Base-by-base conservation (phyloP, 2,888 invertebrate species). In the Thera britannica region DNA sequence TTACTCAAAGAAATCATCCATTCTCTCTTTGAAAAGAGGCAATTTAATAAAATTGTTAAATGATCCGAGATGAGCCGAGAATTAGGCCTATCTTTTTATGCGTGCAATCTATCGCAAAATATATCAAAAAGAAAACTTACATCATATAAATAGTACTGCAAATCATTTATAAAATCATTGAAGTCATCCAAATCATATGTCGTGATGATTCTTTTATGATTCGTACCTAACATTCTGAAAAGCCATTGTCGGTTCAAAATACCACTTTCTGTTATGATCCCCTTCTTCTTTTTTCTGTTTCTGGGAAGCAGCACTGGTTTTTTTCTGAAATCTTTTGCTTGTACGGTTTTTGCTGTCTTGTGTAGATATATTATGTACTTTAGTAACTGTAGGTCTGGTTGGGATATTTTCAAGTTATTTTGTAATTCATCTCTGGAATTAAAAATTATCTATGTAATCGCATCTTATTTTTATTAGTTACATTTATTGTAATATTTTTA, bases 371-470 rank as follows among this genome's bases (percentile, higher is more conserved):
- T 46, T 0, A 79, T 60, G 57, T 89, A 91, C 74, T 87, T 86
- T 2, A 90, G 34, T 0, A 91, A 77, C 58, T 90, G 80, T 1
- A 81, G 8, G 57, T 92, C 90, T 1, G 79, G 75, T 52, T 83
- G 79, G 41, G 88, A 80, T 0, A 90, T 63, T 0, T 66, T 2
- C 4, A 71, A 51, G 0, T 66, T 61, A 0, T 70, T 57, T 62
- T 68, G 60, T 2, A 80, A 34, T 0, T 65, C 46, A 2, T 77
- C 65, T 0, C 90, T 89, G 78, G 77, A 79, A 55, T 49, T 49
- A 4, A 34, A 1, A 36, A 54, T 11, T 5, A 46, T 5, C 1
- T 46, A 11, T 46, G 2, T 6, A n/a, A n/a, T 23, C 23, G 23
- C 23, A 23, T 23, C 23, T 23, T 23, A 23, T 23, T 23, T 23